These are phyloP conservation scores for Phocides pigmalion DNA, from an alignment of 1,140 invertebrate species.

Conservation along the genomic window DNA sequence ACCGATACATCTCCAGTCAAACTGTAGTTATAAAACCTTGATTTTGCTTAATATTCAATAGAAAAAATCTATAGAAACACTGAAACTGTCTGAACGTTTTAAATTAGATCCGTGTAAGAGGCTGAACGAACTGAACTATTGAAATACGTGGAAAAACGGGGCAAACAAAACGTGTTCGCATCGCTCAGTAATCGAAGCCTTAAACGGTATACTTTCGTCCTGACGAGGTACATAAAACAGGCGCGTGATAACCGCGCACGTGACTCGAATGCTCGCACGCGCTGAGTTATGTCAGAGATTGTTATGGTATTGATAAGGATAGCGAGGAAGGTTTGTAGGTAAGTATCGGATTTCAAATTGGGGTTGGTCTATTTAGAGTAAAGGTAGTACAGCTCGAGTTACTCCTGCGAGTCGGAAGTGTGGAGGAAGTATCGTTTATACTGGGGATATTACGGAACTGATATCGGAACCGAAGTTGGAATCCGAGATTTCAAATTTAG, in stretches of 20 bases:
- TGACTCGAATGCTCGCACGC: neutral
- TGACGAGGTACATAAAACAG: constrained; percentile 19
- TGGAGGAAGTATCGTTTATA: neutral
- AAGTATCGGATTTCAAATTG: constrained; percentile 17
- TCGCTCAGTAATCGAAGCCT: constrained; percentile 18
- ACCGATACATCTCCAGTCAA: too few species aligned
- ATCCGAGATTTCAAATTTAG: too few species aligned
- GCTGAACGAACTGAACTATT: too few species aligned
- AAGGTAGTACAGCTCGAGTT: constrained; percentile 5
- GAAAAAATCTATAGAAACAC: too few species aligned
- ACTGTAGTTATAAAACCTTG: too few species aligned
- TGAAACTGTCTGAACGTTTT: too few species aligned
- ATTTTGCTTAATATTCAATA: too few species aligned
- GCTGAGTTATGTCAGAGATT: constrained; percentile 14
- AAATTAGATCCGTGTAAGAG: too few species aligned
- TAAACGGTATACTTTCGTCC: constrained; percentile 12
- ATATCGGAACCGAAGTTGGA: too few species aligned
- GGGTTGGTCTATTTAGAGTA: neutral
- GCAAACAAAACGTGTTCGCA: neutral
- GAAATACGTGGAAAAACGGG: too few species aligned
- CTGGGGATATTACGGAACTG: too few species aligned
- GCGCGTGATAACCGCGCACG: constrained; percentile 1
- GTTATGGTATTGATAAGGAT: constrained; percentile 22
- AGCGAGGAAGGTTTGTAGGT: constrained; percentile 12
- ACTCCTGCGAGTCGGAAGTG: neutral